These are phyloP conservation scores for Epiperipatus broadwayi DNA, from an alignment of 2,888 invertebrate species.

Conservation along the genomic window DNA sequence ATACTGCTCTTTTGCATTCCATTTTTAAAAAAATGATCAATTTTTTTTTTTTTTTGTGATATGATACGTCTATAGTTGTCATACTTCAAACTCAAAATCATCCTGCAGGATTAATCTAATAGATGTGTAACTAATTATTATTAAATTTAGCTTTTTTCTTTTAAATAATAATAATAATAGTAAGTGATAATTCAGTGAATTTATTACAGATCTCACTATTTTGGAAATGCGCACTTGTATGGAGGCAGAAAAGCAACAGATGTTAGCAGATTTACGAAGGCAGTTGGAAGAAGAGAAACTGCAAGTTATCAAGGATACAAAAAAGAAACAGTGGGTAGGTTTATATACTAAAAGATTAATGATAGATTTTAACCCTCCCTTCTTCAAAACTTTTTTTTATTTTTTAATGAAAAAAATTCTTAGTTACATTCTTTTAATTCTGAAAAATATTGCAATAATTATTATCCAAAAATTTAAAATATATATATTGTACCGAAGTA, in stretches of 20 bases:
- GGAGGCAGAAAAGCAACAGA: slow-evolving; percentile 46
- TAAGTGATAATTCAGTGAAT: not conserved
- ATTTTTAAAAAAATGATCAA: too few species aligned
- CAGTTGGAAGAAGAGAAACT: slow-evolving; percentile 48
- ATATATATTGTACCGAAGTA: too few species aligned
- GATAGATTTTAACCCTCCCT: not conserved
- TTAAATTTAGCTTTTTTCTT: not conserved
- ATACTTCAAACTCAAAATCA: too few species aligned
- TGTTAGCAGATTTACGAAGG: slow-evolving; percentile 43
- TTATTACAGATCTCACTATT: slow-evolving; percentile 42
- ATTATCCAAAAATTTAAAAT: too few species aligned
- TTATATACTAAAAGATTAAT: slow-evolving; percentile 5
- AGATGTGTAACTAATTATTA: too few species aligned
- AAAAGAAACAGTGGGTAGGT: slow-evolving; percentile 61
- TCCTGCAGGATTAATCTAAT: too few species aligned
- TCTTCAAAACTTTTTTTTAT: slow-evolving; percentile 1
- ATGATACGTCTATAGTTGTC: too few species aligned
- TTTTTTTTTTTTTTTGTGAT: too few species aligned
- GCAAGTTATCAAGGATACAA: slow-evolving; percentile 51
- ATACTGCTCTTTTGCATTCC: too few species aligned
- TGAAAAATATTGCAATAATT: too few species aligned
- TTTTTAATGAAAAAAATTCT: not conserved
- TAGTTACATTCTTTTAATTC: too few species aligned
- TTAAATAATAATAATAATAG: too few species aligned
- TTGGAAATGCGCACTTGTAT: slow-evolving; percentile 47